phyloP scores from a whole-genome alignment of 1,140 invertebrate species.

The Drosophila bocki region DNA sequence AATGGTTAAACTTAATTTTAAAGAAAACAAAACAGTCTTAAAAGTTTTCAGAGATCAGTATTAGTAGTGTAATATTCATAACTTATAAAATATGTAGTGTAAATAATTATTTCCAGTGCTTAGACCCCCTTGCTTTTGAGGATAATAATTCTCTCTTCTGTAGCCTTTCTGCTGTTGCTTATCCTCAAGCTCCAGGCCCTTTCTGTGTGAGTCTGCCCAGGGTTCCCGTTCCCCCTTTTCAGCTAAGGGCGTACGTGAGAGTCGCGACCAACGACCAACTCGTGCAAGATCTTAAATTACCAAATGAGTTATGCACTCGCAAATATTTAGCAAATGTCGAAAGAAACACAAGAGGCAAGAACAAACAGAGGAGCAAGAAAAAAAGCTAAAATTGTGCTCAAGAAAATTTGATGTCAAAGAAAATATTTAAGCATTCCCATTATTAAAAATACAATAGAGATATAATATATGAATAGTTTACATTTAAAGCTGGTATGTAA shows the following conservation, averaged over 20 bases:
- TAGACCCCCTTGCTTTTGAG: constrained; percentile 1
- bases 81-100: too few species aligned
- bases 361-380: not conserved
- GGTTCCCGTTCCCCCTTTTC: constrained; percentile 10
- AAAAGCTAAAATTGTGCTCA: not conserved
- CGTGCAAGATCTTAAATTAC: constrained; percentile 65
- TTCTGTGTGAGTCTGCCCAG: constrained; percentile 22
- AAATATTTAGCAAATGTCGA: constrained; percentile 53
- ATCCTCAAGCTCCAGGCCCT: constrained; percentile 15
- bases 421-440: not conserved
- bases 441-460: too few species aligned
- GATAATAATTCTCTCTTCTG: constrained; percentile 1
- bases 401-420: not conserved
- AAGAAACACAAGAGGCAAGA: not conserved
- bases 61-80: too few species aligned
- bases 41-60: too few species aligned
- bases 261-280: constrained; percentile 31
- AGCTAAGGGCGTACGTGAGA: constrained; percentile 28
- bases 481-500: too few species aligned
- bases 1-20: too few species aligned
- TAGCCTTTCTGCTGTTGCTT: not conserved
- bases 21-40: too few species aligned
- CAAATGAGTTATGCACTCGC: constrained; percentile 62
- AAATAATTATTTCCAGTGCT: constrained; percentile 4
- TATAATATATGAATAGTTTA: too few species aligned